A percentile compares a stretch with the other conserved stretches of the same genome.
Evolutionary conservation across 2,797 vertebrate genomes (phyloP).

Genomic region (Geotria australis): DNA sequence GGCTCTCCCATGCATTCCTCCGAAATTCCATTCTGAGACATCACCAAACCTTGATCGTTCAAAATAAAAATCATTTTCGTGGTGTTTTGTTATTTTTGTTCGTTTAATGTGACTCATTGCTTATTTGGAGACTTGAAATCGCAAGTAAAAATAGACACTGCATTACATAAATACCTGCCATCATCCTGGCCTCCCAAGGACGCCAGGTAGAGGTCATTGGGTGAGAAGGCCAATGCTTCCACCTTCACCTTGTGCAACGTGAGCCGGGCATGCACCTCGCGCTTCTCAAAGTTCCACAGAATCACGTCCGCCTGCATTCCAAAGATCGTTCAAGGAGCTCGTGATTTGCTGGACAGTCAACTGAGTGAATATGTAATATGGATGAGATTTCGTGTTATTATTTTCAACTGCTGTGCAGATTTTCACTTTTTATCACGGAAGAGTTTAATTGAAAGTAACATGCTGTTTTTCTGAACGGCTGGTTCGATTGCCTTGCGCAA

Average conservation of each 20-base stretch:
- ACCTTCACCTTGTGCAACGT: slow-evolving; percentile 44
- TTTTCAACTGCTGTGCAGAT: too few relatives aligned
- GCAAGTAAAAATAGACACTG: too few relatives aligned
- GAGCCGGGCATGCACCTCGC: slow-evolving; percentile 20
- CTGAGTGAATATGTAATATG: too few relatives aligned
- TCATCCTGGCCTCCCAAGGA: slow-evolving; percentile 62
- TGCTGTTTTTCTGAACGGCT: too few relatives aligned
- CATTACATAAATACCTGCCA: slow-evolving; percentile 20
- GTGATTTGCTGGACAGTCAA: too few relatives aligned
- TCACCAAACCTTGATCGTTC: too few relatives aligned
- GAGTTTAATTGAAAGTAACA: too few relatives aligned
- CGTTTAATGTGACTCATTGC: neutral
- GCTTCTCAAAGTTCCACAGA: slow-evolving; percentile 36
- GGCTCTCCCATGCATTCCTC: too few relatives aligned
- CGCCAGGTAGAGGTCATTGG: slow-evolving; percentile 37
- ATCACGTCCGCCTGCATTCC: slow-evolving; percentile 32
- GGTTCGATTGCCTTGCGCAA: too few relatives aligned
- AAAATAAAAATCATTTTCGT: neutral
- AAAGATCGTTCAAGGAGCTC: slow-evolving; percentile 1
- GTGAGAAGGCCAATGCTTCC: slow-evolving; percentile 43
- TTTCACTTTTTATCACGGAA: too few relatives aligned
- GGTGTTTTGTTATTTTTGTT: neutral
- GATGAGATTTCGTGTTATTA: too few relatives aligned
- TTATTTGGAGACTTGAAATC: neutral
- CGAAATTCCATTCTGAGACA: too few relatives aligned